Conservation (phyloP, 1,140 invertebrate genomes). For the Tetragnatha versicolor region DNA sequence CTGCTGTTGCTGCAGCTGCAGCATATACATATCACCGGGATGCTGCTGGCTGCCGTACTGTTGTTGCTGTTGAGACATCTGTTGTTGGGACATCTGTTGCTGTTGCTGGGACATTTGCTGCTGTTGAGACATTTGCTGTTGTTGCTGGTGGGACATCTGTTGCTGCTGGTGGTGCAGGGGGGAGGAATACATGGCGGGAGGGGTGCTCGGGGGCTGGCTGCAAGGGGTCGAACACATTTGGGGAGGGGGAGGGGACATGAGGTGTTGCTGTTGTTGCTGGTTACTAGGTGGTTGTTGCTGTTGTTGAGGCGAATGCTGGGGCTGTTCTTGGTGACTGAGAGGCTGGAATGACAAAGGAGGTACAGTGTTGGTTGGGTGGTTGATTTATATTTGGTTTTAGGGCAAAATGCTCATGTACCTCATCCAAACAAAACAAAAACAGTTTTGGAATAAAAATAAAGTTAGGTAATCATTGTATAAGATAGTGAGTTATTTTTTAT, state of each 20-base stretch:
- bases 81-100: constrained; percentile 6
- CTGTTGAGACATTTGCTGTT: neutral
- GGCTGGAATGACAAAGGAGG: too few species aligned
- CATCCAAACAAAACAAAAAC: too few species aligned
- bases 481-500: too few species aligned
- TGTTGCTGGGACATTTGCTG: neutral
- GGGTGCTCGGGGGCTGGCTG: neutral
- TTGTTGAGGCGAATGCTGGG: constrained; percentile 8
- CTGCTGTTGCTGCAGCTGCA: constrained; percentile 25
- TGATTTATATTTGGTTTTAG: too few species aligned
- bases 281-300: neutral
- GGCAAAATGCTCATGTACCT: too few species aligned
- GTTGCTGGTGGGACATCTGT: neutral
- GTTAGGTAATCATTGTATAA: too few species aligned
- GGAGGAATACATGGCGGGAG: constrained; percentile 24
- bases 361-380: too few species aligned
- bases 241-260: constrained; percentile 9
- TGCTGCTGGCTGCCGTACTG: constrained; percentile 32
- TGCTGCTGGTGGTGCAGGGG: constrained; percentile 42
- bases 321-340: constrained; percentile 40
- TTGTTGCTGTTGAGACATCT: constrained; percentile 24
- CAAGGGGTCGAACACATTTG: constrained; percentile 37
- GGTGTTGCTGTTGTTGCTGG: constrained; percentile 39
- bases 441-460: too few species aligned
- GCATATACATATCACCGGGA: constrained; percentile 49